Base-by-base conservation (phyloP, 2,113 vertebrate genomes). In the Neogobius melanostomus region DNA sequence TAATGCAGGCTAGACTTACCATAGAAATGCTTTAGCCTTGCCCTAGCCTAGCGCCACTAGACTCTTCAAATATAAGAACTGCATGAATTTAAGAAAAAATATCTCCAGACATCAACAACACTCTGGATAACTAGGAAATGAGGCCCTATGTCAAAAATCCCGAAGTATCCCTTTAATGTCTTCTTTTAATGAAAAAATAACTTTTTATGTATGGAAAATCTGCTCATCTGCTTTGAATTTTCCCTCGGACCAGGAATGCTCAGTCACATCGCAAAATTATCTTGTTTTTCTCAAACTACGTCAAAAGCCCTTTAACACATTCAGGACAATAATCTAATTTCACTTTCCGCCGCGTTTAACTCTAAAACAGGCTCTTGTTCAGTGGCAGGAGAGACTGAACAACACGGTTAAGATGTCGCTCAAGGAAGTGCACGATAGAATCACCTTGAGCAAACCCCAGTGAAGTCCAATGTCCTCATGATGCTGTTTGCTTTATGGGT, bases 261-360 rank as follows among this genome's bases (percentile, higher is more conserved):
- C 52, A 36, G 57, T 68, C 69, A 52, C 64, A 45, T 87, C 60
- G 61, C 74, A 52, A 80, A 72, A 87, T 79, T 64, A 52, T 75
- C 36, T 83, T 78, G 83, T 85, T 83, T 86, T 79, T 64, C 63
- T 68, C 49, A 28, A 44, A n/a, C n/a, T 28, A 42, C 11, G 52
- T 42, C 17, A 56, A n/a, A 67, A 48, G 47, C 44, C n/a, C 60
- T 49, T 54, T 61, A 68, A 47, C 10, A 1, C 53, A 71, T 12
- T 49, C 54, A 11, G 17, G 6, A 45, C 28, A 11, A 59, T 82
- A 86, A 89, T 86, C 71, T 47, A 74, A 87, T 89, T 86, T 76
- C 47, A 60, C n/a, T 62, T 17, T 52, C 69, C 75, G 68, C 47
- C n/a, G 62, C 62, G 42, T 15, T 45, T 43, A 57, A 67, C 48